These are phyloP conservation scores for Sialia sialis DNA, from an alignment of 2,113 vertebrate genomes.

Conservation along the genomic window DNA sequence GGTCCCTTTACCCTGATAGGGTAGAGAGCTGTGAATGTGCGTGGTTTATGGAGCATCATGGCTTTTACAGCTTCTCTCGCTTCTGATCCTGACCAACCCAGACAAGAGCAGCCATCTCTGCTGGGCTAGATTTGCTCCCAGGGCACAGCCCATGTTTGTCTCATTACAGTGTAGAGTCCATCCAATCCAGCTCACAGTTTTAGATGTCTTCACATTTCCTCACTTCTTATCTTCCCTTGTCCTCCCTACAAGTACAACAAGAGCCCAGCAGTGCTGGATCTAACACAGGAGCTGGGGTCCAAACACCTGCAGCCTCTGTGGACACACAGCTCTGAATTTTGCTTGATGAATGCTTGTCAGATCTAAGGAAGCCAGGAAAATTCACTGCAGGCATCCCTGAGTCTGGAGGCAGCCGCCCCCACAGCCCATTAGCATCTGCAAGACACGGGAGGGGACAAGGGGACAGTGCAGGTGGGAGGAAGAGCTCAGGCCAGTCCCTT, in stretches of 20 bases:
- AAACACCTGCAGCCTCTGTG: rapidly evolving
- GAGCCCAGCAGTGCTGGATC: neutral
- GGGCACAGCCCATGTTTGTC: neutral
- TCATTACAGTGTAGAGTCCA: neutral
- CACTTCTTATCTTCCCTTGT: neutral
- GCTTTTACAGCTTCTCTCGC: neutral
- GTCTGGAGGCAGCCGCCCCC: neutral
- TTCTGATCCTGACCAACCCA: neutral
- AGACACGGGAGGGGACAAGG: neutral
- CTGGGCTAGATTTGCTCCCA: neutral
- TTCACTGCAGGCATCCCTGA: neutral
- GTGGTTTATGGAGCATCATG: neutral
- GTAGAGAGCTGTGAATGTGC: neutral
- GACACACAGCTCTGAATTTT: neutral
- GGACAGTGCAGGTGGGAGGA: neutral
- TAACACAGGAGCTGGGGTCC: neutral
- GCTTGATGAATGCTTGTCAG: neutral
- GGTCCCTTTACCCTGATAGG: neutral
- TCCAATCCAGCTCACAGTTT: neutral
- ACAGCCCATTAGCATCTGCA: constrained; percentile 19
- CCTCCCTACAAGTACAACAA: neutral
- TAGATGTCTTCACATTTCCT: neutral
- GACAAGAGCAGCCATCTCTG: neutral
- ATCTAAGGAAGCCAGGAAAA: neutral
- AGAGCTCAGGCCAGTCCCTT: neutral